Conservation (phyloP, 2,113 vertebrate genomes). For the Stomatorhinus ivindoensis region DNA sequence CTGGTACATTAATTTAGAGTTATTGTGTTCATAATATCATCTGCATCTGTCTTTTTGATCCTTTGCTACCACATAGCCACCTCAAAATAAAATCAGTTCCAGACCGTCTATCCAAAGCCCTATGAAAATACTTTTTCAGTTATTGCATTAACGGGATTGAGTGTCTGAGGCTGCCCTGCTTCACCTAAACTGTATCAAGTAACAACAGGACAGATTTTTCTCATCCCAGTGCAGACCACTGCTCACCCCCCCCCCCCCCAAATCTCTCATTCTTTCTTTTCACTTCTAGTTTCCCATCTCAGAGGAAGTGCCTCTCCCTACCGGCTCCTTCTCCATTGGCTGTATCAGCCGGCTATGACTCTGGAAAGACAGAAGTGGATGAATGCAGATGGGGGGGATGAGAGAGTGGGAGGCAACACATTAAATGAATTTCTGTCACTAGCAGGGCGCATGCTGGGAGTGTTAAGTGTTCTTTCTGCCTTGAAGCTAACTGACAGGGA, state of each 20-base stretch:
- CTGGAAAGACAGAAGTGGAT: constrained; percentile 26
- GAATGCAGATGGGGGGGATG: background rate
- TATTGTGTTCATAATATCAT: background rate
- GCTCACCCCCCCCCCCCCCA: background rate
- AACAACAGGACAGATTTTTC: background rate
- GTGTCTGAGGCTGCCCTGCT: background rate
- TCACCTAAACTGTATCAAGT: background rate
- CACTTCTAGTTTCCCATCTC: constrained; percentile 61
- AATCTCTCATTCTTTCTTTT: constrained; percentile 32
- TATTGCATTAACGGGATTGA: background rate
- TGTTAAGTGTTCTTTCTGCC: background rate
- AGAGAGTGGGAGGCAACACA: background rate
- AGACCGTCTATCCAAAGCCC: background rate
- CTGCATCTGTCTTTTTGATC: background rate
- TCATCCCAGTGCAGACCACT: background rate
- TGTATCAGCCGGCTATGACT: constrained; percentile 48
- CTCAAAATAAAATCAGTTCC: background rate
- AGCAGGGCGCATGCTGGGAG: background rate
- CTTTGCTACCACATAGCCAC: background rate
- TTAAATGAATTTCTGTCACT: background rate
- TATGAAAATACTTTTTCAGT: background rate
- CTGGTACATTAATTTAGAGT: background rate
- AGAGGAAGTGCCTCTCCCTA: constrained; percentile 67
- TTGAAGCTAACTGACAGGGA: background rate
- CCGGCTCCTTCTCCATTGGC: constrained; percentile 49